phyloP scores from a whole-genome alignment of 2,113 vertebrate genomes.

The Gasterosteus aculeatus region DNA sequence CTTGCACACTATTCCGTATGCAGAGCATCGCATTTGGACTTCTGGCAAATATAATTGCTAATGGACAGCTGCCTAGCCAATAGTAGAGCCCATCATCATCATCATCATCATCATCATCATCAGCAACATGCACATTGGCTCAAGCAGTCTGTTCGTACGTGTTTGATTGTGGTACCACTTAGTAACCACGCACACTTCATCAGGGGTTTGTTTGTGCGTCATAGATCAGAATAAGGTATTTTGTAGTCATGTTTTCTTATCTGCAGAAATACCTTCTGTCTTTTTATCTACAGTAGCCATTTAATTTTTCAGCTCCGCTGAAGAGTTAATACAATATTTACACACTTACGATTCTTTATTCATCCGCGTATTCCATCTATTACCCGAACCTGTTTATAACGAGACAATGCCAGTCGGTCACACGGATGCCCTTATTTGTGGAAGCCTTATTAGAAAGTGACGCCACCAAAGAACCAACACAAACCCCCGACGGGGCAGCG shows the following conservation, averaged over 20 bases:
- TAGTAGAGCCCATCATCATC: background rate
- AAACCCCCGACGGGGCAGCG: background rate
- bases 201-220: background rate
- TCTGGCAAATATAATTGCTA: slow-evolving; percentile 26
- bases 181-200: slow-evolving; percentile 4
- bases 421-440: background rate
- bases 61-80: slow-evolving; percentile 18
- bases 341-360: background rate
- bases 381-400: background rate
- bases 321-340: slow-evolving; percentile 2
- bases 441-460: slow-evolving; percentile 14
- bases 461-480: background rate
- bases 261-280: background rate
- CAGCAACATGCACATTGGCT: background rate
- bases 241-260: background rate
- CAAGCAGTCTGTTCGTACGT: slow-evolving; percentile 7
- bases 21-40: slow-evolving; percentile 13
- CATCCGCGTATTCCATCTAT: background rate
- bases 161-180: slow-evolving; percentile 14
- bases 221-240: background rate
- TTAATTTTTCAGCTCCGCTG: background rate
- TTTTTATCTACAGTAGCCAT: background rate
- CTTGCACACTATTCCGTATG: slow-evolving; percentile 18
- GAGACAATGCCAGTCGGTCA: background rate
- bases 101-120: background rate